A percentile compares a stretch with the other conserved stretches of the same genome.
phyloP scores from a whole-genome alignment of 2,888 invertebrate species.

The Mythimna pallens region DNA sequence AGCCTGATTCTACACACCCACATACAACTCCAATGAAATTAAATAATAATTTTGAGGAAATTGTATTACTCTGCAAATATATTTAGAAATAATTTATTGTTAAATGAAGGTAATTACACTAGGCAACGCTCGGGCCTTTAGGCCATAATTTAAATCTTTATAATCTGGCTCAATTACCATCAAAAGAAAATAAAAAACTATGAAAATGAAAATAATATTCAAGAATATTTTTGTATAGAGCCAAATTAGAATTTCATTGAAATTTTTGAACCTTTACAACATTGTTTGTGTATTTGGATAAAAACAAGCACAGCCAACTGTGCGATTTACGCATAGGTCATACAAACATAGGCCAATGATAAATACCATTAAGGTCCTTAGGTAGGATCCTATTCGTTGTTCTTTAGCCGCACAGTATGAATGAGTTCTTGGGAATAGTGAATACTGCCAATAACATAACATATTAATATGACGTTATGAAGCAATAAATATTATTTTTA shows the following conservation, averaged over 20 bases:
- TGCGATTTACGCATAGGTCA: conserved; percentile 56
- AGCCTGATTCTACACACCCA: conserved; percentile 36
- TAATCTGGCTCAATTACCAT: no score
- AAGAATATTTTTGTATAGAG: neutral
- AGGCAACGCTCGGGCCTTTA: conserved; percentile 3
- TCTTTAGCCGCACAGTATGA: conserved; percentile 88
- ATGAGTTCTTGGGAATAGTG: conserved; percentile 87
- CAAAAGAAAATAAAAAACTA: no score
- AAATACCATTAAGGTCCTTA: conserved; percentile 89
- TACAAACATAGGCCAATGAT: conserved; percentile 67
- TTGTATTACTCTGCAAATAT: conserved; percentile 1
- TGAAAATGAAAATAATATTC: neutral
- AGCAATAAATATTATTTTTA: conserved; percentile 36
- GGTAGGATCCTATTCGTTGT: conserved; percentile 87
- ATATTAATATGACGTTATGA: conserved; percentile 68
- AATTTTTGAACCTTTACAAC: conserved; percentile 48
- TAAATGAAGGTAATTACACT: conserved; percentile 24
- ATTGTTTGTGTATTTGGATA: conserved; percentile 47
- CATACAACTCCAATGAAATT: conserved; percentile 63
- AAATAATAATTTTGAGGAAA: conserved; percentile 16
- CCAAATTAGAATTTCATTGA: conserved; percentile 55
- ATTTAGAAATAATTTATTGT: conserved; percentile 16
- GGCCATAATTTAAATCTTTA: conserved; percentile 4
- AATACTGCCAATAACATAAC: conserved; percentile 83
- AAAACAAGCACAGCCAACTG: conserved; percentile 50